These are phyloP conservation scores for Syritta pipiens DNA, from an alignment of 2,888 invertebrate genomes.

Conservation along the genomic window DNA sequence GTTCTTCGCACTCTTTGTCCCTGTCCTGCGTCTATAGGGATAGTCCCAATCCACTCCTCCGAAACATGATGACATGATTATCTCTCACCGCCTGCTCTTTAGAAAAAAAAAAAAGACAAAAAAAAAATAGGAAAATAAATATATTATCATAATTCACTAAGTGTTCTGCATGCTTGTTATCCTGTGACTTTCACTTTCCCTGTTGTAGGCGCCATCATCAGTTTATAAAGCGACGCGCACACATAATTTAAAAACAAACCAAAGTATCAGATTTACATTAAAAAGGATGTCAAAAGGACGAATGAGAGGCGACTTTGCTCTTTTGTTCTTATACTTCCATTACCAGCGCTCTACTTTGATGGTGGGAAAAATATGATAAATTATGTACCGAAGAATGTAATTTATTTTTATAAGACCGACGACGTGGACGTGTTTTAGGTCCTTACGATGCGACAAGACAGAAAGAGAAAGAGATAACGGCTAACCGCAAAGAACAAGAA, in stretches of 20 bases:
- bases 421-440: constrained; percentile 25
- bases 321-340: constrained; percentile 13
- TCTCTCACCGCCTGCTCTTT: constrained; percentile 3
- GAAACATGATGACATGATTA: constrained; percentile 30
- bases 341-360: constrained; percentile 25
- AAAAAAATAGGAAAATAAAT: constrained; percentile 14
- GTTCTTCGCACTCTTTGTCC: background rate
- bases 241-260: constrained; percentile 40
- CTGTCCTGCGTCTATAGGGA: background rate
- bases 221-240: background rate
- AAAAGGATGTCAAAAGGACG: constrained; percentile 52
- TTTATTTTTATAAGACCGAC: constrained; percentile 29
- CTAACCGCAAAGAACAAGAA: background rate
- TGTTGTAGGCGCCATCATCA: constrained; percentile 3
- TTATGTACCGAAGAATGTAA: constrained; percentile 39
- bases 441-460: too few species aligned
- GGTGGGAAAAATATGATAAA: constrained; percentile 46
- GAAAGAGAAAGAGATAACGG: background rate
- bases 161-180: constrained; percentile 38
- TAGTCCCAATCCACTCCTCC: constrained; percentile 15
- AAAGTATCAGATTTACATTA: constrained; percentile 59
- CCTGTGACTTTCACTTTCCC: constrained; percentile 9
- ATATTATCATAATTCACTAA: constrained; percentile 55
- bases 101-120: background rate
- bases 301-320: constrained; percentile 35